Conservation (phyloP, 2,113 vertebrate species). For the Natator depressus region DNA sequence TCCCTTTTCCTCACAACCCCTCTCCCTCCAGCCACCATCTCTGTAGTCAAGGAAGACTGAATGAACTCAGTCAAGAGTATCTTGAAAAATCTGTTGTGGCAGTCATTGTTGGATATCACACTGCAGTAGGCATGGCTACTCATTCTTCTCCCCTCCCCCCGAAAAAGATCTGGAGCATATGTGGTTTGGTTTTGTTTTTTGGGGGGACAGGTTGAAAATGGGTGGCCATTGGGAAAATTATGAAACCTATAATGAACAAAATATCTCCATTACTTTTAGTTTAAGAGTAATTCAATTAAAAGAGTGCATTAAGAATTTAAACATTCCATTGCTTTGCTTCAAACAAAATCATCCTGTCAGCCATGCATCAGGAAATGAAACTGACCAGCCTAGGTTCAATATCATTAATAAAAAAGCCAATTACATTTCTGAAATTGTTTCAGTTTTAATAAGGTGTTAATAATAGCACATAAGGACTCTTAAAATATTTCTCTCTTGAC, state of each 20-base stretch:
- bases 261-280: background rate
- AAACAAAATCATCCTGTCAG: background rate
- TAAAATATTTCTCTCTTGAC: conserved; percentile 47
- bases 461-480: conserved; percentile 7
- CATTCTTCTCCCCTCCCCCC: background rate
- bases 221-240: background rate
- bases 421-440: conserved; percentile 51
- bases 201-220: background rate
- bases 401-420: conserved; percentile 22
- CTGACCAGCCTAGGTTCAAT: conserved; percentile 1
- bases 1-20: background rate
- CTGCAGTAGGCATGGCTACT: background rate
- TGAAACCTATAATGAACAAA: background rate
- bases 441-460: conserved; percentile 49
- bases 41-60: background rate
- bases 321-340: background rate
- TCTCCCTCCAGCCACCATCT: background rate
- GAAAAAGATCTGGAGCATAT: background rate
- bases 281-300: conserved; percentile 7
- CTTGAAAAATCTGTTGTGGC: background rate
- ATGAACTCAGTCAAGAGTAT: background rate
- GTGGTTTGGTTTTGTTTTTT: background rate
- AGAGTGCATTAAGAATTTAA: background rate
- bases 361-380: conserved; percentile 9
- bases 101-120: accelerated